Percentiles rank a stretch among this genome's conserved stretches.
phyloP scores from a whole-genome alignment of 2,113 vertebrate species.

The Pomatorhinus ruficollis region DNA sequence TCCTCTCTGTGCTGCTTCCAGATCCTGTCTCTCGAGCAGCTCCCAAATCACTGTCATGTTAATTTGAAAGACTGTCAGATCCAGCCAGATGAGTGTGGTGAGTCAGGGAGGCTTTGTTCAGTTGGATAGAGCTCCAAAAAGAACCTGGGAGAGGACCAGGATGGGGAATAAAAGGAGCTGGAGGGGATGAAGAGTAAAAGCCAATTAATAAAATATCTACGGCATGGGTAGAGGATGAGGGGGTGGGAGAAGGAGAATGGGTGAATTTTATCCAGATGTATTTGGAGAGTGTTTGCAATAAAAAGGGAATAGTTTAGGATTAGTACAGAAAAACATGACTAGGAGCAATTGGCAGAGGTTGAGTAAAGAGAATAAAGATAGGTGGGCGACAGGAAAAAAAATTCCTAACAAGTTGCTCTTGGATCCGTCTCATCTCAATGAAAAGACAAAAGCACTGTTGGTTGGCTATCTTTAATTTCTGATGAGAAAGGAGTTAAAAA shows the following conservation, averaged over 20 bases:
- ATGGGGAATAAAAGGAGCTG: not conserved
- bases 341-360: not conserved
- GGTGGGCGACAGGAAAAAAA: not conserved
- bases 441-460: not conserved
- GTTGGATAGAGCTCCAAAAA: not conserved
- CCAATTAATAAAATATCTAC: not conserved
- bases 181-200: not conserved
- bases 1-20: not conserved
- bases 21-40: not conserved
- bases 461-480: not conserved
- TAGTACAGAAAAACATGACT: not conserved
- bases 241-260: not conserved
- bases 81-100: not conserved
- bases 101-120: not conserved
- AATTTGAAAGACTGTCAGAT: not conserved
- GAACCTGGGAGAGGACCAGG: not conserved
- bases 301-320: not conserved
- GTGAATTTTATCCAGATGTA: conserved; percentile 10
- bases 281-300: not conserved
- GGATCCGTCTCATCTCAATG: not conserved
- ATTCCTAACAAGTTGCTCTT: not conserved
- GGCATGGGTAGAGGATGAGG: not conserved
- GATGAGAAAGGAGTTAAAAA: not conserved
- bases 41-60: not conserved
- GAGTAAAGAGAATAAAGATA: not conserved